Evolutionary conservation across 2,888 invertebrate genomes (phyloP).

Genomic region (Miltochrista miniata): DNA sequence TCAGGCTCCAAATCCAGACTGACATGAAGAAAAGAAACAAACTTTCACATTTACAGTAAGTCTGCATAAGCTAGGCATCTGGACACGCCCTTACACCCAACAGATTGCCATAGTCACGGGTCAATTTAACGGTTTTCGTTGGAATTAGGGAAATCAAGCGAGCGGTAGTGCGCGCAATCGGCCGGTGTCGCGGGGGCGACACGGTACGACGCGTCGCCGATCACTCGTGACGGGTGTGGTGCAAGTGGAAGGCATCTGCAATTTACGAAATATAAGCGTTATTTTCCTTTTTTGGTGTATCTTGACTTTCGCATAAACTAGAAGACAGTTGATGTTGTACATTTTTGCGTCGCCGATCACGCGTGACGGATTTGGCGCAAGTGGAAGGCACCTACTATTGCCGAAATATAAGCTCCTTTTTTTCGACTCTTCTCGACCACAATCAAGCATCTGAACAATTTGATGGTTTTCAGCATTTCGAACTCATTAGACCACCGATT

Average conservation of each 20-base stretch:
- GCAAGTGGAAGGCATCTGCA: conserved; percentile 3
- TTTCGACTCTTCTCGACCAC: too few relatives aligned
- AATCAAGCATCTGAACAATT: too few relatives aligned
- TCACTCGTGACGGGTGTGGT: conserved; percentile 49
- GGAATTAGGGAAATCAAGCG: conserved; percentile 45
- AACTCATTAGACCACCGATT: too few relatives aligned
- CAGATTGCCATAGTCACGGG: conserved; percentile 28
- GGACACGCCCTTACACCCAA: neutral
- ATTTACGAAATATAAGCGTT: neutral
- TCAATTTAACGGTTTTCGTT: conserved; percentile 47
- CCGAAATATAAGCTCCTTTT: neutral
- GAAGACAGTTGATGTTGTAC: too few relatives aligned
- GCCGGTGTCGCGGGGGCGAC: conserved; percentile 53
- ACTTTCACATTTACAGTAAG: neutral
- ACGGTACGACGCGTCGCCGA: conserved; percentile 53
- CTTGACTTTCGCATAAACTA: too few relatives aligned
- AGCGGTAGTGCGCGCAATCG: conserved; percentile 39
- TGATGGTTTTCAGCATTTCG: too few relatives aligned
- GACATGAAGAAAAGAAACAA: too few relatives aligned
- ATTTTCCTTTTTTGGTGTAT: too few relatives aligned
- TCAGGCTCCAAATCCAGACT: too few relatives aligned
- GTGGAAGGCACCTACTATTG: neutral
- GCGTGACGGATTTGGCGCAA: conserved; percentile 43
- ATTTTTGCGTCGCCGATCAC: conserved; percentile 52
- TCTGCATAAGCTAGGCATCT: neutral